Conservation (phyloP, 2,888 invertebrate species). For the Creontiades dilutus region DNA sequence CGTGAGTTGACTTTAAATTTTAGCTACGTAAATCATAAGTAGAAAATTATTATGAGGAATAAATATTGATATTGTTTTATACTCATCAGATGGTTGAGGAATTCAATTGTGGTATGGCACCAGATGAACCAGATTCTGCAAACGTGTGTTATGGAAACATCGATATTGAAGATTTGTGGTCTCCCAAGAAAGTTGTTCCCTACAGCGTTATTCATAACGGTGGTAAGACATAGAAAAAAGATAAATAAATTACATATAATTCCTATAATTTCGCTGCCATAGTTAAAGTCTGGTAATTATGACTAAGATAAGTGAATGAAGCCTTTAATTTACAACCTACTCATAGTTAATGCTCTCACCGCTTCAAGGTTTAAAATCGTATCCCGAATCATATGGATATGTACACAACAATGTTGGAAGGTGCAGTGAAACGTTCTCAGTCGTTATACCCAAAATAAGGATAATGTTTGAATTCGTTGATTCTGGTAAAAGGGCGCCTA, state of each 20-base stretch:
- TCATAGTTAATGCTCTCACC: not conserved
- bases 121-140: slow-evolving; percentile 76
- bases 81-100: slow-evolving; percentile 80
- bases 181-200: slow-evolving; percentile 83
- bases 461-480: slow-evolving; percentile 84
- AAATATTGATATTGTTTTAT: not conserved
- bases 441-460: slow-evolving; percentile 82
- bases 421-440: slow-evolving; percentile 80
- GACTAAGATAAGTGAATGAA: too few relatives aligned
- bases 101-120: slow-evolving; percentile 75
- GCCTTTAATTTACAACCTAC: not conserved
- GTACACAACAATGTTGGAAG: slow-evolving; percentile 75
- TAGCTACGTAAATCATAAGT: not conserved
- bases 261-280: too few relatives aligned
- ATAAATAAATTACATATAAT: too few relatives aligned
- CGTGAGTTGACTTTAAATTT: slow-evolving; percentile 70
- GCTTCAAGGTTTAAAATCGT: slow-evolving; percentile 9
- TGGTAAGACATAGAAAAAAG: slow-evolving; percentile 73
- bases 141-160: slow-evolving; percentile 74
- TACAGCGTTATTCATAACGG: slow-evolving; percentile 76
- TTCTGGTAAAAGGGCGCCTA: slow-evolving; percentile 79
- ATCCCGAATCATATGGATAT: slow-evolving; percentile 70
- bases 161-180: slow-evolving; percentile 85
- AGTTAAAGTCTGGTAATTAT: too few relatives aligned
- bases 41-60: not conserved